Percentiles rank a stretch among this genome's conserved stretches.
These are phyloP conservation scores for Netelia melanura DNA, from an alignment of 2,888 invertebrate species.

Conservation along the genomic window DNA sequence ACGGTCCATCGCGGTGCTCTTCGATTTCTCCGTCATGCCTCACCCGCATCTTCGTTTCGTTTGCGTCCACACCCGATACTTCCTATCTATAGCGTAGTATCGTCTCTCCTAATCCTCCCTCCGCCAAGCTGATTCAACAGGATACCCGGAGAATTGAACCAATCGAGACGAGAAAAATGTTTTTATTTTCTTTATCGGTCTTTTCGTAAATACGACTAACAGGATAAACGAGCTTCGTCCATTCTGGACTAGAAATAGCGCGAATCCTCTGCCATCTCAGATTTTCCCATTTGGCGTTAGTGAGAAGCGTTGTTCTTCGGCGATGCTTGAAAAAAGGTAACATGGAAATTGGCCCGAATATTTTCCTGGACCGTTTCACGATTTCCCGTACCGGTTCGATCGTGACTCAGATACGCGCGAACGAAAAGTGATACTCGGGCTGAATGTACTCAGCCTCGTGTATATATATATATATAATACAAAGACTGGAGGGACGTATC, in stretches of 20 bases:
- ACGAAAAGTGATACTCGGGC: background rate
- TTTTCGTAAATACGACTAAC: background rate
- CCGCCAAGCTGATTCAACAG: background rate
- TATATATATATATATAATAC: conserved; percentile 10
- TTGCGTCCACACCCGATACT: background rate
- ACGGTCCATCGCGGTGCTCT: conserved; percentile 4
- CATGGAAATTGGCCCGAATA: background rate
- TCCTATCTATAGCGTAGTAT: background rate
- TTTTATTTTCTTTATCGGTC: background rate
- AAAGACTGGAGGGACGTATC: background rate
- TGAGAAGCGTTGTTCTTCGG: background rate
- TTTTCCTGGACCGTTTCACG: background rate
- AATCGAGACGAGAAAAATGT: background rate
- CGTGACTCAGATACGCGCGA: background rate
- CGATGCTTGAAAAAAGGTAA: background rate
- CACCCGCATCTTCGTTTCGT: background rate
- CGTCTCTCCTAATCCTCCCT: background rate
- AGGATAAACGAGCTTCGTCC: background rate
- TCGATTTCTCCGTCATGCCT: background rate
- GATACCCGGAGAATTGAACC: background rate
- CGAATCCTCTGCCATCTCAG: background rate
- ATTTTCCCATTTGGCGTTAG: background rate
- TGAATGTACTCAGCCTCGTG: background rate
- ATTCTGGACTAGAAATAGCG: background rate
- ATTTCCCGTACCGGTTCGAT: background rate